A percentile compares a stretch with the other conserved stretches of the same genome.
These are phyloP conservation scores for Numenius arquata DNA, from an alignment of 2,113 vertebrate species.

Conservation along the genomic window DNA sequence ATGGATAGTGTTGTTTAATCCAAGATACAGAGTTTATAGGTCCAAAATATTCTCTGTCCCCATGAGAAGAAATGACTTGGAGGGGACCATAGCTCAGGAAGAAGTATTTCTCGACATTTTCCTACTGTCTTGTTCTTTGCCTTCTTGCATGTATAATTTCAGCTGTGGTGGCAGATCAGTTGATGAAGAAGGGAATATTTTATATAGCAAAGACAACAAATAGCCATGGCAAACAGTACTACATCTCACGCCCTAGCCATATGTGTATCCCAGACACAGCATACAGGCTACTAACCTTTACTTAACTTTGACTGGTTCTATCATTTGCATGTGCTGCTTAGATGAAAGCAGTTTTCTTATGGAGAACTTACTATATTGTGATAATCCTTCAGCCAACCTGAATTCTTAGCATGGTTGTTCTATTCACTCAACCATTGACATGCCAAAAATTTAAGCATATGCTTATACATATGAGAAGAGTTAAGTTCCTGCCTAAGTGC, in stretches of 20 bases:
- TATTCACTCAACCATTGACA: not conserved
- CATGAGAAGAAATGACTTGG: not conserved
- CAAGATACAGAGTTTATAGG: not conserved
- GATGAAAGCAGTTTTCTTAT: not conserved
- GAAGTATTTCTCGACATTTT: not conserved
- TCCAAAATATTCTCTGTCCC: not conserved
- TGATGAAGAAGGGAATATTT: not conserved
- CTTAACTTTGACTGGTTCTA: not conserved
- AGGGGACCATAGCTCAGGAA: not conserved
- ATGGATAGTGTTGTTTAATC: not conserved
- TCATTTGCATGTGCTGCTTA: not conserved
- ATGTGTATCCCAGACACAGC: not conserved
- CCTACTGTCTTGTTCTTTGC: not conserved
- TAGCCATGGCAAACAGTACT: not conserved
- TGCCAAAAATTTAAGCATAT: not conserved
- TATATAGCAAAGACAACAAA: not conserved
- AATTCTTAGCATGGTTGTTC: not conserved
- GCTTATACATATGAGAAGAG: not conserved
- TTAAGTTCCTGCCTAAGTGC: not conserved
- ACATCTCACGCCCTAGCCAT: not conserved
- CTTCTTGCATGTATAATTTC: not conserved
- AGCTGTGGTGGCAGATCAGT: not conserved
- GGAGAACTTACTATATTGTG: not conserved
- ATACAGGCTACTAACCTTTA: not conserved
- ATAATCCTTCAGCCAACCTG: not conserved